phyloP scores from a whole-genome alignment of 2,888 invertebrate species.

The Abscondita cerata region DNA sequence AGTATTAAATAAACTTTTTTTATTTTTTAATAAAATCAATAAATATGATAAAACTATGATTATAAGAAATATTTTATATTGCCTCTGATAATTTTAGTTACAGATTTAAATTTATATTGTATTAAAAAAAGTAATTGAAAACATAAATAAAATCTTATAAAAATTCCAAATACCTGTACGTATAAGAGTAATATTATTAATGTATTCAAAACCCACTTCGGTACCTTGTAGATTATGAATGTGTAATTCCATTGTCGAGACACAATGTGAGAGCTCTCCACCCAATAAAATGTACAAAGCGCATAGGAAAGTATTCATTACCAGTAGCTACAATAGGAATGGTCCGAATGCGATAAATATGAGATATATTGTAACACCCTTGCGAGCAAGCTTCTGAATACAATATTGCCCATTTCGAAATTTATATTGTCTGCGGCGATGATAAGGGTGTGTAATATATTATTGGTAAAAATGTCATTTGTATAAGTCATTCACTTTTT shows the following conservation, averaged over 20 bases:
- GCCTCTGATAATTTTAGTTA: no score
- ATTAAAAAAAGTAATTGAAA: not conserved
- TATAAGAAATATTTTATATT: no score
- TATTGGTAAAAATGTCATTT: conserved; percentile 55
- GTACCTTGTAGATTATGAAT: conserved; percentile 51
- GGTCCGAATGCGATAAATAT: conserved; percentile 54
- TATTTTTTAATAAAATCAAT: no score
- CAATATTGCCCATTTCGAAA: conserved; percentile 56
- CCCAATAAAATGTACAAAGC: conserved; percentile 57
- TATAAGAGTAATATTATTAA: conserved; percentile 26
- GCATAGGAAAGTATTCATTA: conserved; percentile 56
- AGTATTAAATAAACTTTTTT: no score
- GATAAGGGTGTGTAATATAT: conserved; percentile 57
- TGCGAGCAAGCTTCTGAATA: conserved; percentile 48
- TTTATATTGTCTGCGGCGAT: conserved; percentile 57
- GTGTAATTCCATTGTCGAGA: conserved; percentile 54
- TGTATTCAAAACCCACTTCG: conserved; percentile 30
- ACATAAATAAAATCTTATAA: not conserved
- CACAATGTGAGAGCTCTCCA: conserved; percentile 52
- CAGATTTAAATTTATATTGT: no score
- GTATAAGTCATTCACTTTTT: conserved; percentile 47
- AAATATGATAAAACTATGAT: no score
- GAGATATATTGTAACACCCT: conserved; percentile 54
- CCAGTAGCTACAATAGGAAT: conserved; percentile 48
- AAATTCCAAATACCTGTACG: not conserved